Conservation (phyloP, 2,888 invertebrate species). For the Plebejus melissa region DNA sequence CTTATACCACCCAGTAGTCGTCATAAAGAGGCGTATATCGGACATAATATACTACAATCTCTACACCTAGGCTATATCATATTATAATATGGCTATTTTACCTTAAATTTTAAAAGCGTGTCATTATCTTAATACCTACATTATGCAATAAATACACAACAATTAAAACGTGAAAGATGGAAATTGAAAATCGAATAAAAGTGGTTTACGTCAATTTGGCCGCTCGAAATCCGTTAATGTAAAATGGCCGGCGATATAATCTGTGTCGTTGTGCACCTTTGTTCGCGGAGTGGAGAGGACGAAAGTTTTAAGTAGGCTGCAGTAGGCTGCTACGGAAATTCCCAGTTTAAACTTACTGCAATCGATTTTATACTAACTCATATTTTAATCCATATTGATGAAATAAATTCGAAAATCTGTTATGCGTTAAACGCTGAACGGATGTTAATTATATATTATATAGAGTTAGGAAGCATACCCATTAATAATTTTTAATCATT, state of each 20-base stretch:
- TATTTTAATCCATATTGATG: not conserved
- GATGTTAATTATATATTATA: too few relatives aligned
- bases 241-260: constrained; percentile 2
- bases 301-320: not conserved
- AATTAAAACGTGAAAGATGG: constrained; percentile 9
- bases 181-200: constrained; percentile 19
- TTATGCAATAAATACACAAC: not conserved
- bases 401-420: not conserved
- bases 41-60: not conserved
- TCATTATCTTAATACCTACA: not conserved
- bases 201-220: constrained; percentile 5
- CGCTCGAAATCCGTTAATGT: constrained; percentile 15
- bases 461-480: too few relatives aligned
- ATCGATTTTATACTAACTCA: not conserved
- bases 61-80: not conserved
- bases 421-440: too few relatives aligned
- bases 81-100: not conserved
- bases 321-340: not conserved
- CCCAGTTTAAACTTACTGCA: not conserved
- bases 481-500: too few relatives aligned
- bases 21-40: not conserved
- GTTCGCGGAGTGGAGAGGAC: not conserved
- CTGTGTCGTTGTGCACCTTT: constrained; percentile 1
- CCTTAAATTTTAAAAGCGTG: constrained; percentile 8
- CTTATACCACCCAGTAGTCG: not conserved